These are phyloP conservation scores for Malacosoma neustria DNA, from an alignment of 2,888 invertebrate species.

Conservation along the genomic window DNA sequence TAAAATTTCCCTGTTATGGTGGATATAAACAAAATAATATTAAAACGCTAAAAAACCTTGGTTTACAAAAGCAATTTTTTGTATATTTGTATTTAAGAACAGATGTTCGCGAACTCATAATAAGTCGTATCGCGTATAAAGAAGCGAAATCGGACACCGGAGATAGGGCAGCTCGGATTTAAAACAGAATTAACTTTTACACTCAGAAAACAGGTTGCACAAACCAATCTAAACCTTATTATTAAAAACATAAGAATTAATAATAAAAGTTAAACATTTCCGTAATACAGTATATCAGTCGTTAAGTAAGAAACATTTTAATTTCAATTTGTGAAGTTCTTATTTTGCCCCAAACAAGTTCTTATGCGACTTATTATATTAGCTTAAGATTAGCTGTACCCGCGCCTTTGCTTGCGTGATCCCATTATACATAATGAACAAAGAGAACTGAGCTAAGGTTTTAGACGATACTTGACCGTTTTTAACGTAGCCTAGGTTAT, in stretches of 20 bases:
- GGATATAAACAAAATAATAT: constrained; percentile 19
- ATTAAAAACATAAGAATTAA: no score
- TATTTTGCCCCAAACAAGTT: constrained; percentile 31
- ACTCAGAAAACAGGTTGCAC: constrained; percentile 22
- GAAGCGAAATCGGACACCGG: constrained; percentile 71
- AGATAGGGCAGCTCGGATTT: constrained; percentile 63
- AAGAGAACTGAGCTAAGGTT: no score
- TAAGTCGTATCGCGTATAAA: constrained; percentile 72
- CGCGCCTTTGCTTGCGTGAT: no score
- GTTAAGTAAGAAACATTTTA: constrained; percentile 54
- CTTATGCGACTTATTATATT: constrained; percentile 7
- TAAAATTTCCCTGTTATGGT: no score
- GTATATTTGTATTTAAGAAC: constrained; percentile 48
- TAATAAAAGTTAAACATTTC: no score
- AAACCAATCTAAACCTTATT: constrained; percentile 24
- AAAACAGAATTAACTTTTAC: constrained; percentile 37
- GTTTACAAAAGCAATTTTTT: constrained; percentile 45
- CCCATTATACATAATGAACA: no score
- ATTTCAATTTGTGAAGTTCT: constrained; percentile 54
- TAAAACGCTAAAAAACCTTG: constrained; percentile 31
- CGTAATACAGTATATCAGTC: no score
- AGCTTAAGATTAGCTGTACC: no score
- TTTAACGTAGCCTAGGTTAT: no score
- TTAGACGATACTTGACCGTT: no score
- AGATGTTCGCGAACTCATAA: constrained; percentile 70